A percentile compares a stretch with the other conserved stretches of the same genome.
These are phyloP conservation scores for Esox masquinongy DNA, from an alignment of 2,797 vertebrate species.

Conservation along the genomic window DNA sequence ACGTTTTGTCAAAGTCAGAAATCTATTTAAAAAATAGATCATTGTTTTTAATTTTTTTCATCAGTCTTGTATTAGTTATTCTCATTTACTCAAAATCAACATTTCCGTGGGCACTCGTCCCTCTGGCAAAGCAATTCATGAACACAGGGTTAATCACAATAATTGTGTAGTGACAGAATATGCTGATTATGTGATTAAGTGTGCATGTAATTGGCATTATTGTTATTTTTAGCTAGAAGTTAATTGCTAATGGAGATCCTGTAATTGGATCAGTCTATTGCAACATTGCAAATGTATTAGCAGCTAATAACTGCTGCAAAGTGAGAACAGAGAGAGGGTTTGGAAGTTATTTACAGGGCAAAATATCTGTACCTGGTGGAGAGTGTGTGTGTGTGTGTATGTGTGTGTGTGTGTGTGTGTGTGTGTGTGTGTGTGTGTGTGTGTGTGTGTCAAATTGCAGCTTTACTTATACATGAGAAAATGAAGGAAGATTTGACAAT, in stretches of 20 bases:
- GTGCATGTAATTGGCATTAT: constrained; percentile 86
- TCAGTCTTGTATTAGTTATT: constrained; percentile 74
- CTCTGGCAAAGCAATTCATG: constrained; percentile 81
- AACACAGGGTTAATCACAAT: constrained; percentile 83
- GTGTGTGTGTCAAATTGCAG: constrained; percentile 47
- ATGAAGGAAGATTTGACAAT: constrained; percentile 28
- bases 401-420: background rate
- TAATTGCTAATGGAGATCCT: constrained; percentile 86
- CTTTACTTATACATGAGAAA: constrained; percentile 44
- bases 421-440: constrained; percentile 10
- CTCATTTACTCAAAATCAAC: constrained; percentile 75
- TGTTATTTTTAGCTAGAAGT: constrained; percentile 88
- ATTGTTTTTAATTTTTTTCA: constrained; percentile 72
- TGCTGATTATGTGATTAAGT: constrained; percentile 87
- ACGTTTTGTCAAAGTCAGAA: constrained; percentile 71
- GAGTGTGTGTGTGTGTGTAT: constrained; percentile 33
- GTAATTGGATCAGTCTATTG: constrained; percentile 85
- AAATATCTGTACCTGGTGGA: constrained; percentile 71
- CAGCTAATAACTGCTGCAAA: constrained; percentile 84
- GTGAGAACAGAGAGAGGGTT: constrained; percentile 75
- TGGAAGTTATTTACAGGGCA: constrained; percentile 78
- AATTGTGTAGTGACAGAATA: constrained; percentile 85
- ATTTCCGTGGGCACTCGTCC: constrained; percentile 79
- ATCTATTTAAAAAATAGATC: constrained; percentile 74
- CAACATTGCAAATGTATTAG: constrained; percentile 86